phyloP scores from a whole-genome alignment of 2,888 invertebrate genomes.

The Rhamnusium bicolor region DNA sequence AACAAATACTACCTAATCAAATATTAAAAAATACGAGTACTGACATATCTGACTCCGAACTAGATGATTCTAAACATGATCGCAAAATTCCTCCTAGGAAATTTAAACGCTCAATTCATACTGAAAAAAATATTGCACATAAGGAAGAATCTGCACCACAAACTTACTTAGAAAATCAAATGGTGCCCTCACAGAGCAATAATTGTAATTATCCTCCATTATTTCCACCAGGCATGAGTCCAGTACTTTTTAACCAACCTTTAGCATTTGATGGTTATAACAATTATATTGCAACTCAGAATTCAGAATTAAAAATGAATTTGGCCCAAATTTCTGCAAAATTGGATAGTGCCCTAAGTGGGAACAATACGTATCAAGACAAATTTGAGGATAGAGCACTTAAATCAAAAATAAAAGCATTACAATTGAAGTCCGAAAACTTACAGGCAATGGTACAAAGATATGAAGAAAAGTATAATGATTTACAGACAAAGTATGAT shows the following conservation, averaged over 20 bases:
- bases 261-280: slow-evolving; percentile 70
- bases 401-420: slow-evolving; percentile 66
- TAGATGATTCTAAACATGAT: slow-evolving; percentile 45
- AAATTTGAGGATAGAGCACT: slow-evolving; percentile 56
- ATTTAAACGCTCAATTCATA: slow-evolving; percentile 31
- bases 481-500: slow-evolving; percentile 48
- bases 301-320: slow-evolving; percentile 78
- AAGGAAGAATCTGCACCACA: slow-evolving; percentile 22
- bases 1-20: slow-evolving; percentile 69
- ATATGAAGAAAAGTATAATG: slow-evolving; percentile 44
- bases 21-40: slow-evolving; percentile 42
- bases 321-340: slow-evolving; percentile 78
- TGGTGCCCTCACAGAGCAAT: not conserved
- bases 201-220: not conserved
- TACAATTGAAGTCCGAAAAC: slow-evolving; percentile 68
- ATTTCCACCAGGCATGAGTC: slow-evolving; percentile 19
- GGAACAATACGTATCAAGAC: slow-evolving; percentile 51
- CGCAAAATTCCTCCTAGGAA: slow-evolving; percentile 45
- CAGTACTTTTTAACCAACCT: slow-evolving; percentile 44
- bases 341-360: slow-evolving; percentile 74
- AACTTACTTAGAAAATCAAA: slow-evolving; percentile 9
- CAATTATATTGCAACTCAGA: slow-evolving; percentile 74
- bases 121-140: slow-evolving; percentile 11
- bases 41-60: slow-evolving; percentile 57
- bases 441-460: slow-evolving; percentile 57